Evolutionary conservation across 2,888 invertebrate genomes (phyloP).

Genomic region (Oconnorella tubifera): DNA sequence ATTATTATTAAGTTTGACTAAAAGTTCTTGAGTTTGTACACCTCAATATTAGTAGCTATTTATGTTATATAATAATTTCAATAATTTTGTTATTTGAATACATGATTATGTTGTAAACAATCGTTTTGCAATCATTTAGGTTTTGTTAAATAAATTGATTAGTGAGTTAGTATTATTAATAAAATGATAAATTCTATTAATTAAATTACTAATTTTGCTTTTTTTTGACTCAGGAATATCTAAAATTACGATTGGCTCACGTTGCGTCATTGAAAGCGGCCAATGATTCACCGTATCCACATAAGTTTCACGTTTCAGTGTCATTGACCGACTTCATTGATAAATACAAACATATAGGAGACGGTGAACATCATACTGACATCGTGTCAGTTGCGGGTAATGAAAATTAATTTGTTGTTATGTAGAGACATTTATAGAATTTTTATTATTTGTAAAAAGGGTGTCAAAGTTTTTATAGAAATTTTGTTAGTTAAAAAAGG

Average conservation of each 20-base stretch:
- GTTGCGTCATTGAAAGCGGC: constrained; percentile 75
- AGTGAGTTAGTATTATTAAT: too few relatives aligned
- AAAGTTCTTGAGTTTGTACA: too few relatives aligned
- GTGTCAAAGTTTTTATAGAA: neutral
- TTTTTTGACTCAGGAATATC: constrained; percentile 80
- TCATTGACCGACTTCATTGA: constrained; percentile 84
- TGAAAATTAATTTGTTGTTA: too few relatives aligned
- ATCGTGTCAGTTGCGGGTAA: constrained; percentile 27
- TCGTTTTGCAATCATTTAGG: too few relatives aligned
- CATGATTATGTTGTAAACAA: too few relatives aligned
- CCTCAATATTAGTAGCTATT: too few relatives aligned
- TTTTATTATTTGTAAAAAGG: neutral
- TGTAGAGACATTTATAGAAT: neutral
- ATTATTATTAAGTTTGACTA: too few relatives aligned
- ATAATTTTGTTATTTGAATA: too few relatives aligned
- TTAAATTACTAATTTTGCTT: too few relatives aligned
- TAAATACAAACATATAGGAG: constrained; percentile 68
- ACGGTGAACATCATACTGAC: constrained; percentile 35
- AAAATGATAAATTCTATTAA: too few relatives aligned
- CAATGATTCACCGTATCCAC: constrained; percentile 85
- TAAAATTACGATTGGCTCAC: constrained; percentile 76
- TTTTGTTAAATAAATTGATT: too few relatives aligned
- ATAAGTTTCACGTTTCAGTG: constrained; percentile 88
- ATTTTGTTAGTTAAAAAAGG: neutral
- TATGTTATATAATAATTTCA: too few relatives aligned